phyloP scores from a whole-genome alignment of 2,797 vertebrate genomes.

The Gorsachius magnificus region DNA sequence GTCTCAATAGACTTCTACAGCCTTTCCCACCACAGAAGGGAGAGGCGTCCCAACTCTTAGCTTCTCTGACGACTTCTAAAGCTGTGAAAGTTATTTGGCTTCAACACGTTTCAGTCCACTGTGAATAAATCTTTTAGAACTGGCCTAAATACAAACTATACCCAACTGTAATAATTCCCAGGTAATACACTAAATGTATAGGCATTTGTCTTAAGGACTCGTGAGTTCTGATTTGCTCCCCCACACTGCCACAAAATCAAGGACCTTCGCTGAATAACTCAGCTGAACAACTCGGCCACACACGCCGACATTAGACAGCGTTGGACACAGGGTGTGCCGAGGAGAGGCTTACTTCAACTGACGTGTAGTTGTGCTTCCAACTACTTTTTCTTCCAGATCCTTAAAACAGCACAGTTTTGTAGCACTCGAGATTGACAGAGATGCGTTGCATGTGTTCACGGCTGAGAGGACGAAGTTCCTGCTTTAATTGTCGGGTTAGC shows the following conservation, averaged over 20 bases:
- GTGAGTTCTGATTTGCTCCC: background rate
- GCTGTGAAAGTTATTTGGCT: background rate
- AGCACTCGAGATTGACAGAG: background rate
- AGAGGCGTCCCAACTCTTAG: background rate
- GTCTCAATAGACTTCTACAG: background rate
- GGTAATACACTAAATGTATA: background rate
- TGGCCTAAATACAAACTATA: background rate
- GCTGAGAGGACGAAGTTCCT: background rate
- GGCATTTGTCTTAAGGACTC: background rate
- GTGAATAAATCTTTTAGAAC: background rate
- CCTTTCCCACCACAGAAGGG: background rate
- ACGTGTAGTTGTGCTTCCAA: background rate
- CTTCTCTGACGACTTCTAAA: background rate
- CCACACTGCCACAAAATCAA: background rate
- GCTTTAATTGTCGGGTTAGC: background rate
- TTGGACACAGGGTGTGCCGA: background rate
- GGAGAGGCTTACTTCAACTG: background rate
- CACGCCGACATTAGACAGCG: background rate
- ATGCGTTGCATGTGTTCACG: background rate
- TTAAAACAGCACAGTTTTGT: background rate
- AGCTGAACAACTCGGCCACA: background rate
- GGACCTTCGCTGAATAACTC: background rate
- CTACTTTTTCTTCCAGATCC: background rate
- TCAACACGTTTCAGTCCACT: background rate
- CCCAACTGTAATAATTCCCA: background rate